Base-by-base conservation (phyloP, 1,140 invertebrate genomes). In the Cepaea nemoralis region DNA sequence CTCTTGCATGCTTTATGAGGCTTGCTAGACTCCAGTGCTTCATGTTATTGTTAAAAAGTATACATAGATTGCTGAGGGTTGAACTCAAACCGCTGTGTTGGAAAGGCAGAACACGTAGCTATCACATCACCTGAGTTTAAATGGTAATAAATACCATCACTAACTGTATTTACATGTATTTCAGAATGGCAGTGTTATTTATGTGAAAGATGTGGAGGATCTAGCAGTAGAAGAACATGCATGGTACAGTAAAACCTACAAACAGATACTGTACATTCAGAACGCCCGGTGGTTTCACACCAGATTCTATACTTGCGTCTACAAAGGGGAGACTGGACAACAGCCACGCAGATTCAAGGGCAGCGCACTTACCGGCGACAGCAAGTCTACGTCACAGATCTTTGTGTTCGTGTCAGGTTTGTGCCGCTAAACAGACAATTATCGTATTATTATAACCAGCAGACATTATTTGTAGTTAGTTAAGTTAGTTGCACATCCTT, bases 241-340 rank as follows among this genome's bases (percentile, higher is more conserved):
- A 6, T 5, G 2, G 2, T 31, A n/a, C n/a, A 31, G n/a, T 3
- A 31, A 16, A 2, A 14, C n/a, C 5, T 63, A 63, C 59, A 63
- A 31, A 16, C 59, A 63, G 27, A 27, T 63, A 5, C 59, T 63
- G 1, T 63, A 63, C 59, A 63, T 63, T 31, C 59, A 63, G 59
- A 63, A 63, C 33, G 59, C 59, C n/a, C 59, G 33, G 59, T 63
- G 59, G 59, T 63, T 63, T 63, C 59, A 63, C 27, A 63, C n/a
- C 59, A 63, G 27, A 63, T 63, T 63, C 16, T 63, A 63, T 16
- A 63, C 59, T 8, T 63, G 59, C 27, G 27, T 31, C n/a, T 63
- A 63, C 59, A 19, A 31, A 10, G 59, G 27, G 8, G 59, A 63
- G 27, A 63, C 16, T 6, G 16, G 16, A 10, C n/a, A 63, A 31